phyloP scores from a whole-genome alignment of 35 echinoderm and acorn worm genomes.

The Apostichopus parvimensis region DNA sequence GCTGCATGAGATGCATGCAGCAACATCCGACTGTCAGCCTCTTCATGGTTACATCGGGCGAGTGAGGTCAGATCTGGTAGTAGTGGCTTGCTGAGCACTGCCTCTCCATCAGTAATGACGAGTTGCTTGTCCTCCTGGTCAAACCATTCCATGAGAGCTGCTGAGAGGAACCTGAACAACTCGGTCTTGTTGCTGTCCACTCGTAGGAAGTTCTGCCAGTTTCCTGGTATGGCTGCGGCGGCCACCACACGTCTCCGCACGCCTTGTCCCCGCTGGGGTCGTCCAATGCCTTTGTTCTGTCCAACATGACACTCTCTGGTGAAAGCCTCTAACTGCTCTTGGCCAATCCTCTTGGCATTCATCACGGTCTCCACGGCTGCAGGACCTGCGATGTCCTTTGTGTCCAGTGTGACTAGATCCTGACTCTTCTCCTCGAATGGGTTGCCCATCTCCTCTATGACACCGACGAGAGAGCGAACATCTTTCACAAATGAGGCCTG shows the following conservation, averaged over 20 bases:
- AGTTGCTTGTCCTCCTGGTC: background rate
- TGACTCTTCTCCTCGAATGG: conserved; percentile 45
- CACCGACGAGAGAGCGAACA: background rate
- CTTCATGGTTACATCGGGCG: no score
- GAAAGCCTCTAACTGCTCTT: background rate
- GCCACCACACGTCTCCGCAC: conserved; percentile 37
- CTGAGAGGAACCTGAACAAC: no score
- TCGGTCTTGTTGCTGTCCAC: conserved; percentile 63
- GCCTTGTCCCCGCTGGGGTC: conserved; percentile 36
- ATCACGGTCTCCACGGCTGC: conserved; percentile 1
- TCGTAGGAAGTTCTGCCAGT: conserved; percentile 44
- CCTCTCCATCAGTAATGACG: background rate
- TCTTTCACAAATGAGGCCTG: conserved; percentile 28
- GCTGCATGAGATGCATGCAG: no score
- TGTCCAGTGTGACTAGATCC: conserved; percentile 42
- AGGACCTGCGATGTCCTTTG: conserved; percentile 39
- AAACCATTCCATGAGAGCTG: background rate
- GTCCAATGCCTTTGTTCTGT: background rate
- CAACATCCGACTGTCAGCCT: no score
- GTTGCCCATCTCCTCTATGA: conserved; percentile 46
- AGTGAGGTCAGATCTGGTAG: no score
- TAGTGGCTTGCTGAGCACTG: no score
- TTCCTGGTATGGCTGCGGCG: conserved; percentile 29
- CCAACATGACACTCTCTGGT: background rate
- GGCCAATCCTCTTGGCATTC: background rate